Evolutionary conservation across 2,888 invertebrate genomes (phyloP).

Genomic region (Spilarctia lutea): DNA sequence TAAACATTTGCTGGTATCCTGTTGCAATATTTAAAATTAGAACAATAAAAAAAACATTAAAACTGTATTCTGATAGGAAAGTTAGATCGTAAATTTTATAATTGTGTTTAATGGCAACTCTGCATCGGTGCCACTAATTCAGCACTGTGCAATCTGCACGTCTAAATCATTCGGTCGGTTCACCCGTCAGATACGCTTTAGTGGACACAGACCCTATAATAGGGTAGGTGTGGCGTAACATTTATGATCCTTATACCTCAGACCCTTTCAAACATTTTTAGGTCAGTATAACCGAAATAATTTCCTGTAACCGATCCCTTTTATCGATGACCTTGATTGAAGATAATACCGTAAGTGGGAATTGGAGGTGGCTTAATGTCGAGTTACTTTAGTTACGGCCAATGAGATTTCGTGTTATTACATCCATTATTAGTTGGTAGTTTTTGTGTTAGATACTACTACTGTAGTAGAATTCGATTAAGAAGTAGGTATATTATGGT

Average conservation of each 20-base stretch:
- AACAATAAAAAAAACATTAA: not conserved
- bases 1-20: not conserved
- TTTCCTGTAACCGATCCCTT: conserved; percentile 28
- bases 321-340: conserved; percentile 43
- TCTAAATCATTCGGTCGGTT: not conserved
- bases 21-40: not conserved
- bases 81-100: no score
- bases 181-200: not conserved
- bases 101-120: not conserved
- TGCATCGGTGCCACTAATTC: not conserved
- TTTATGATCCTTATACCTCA: conserved; percentile 45
- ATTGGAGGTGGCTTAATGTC: conserved; percentile 26
- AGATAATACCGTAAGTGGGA: conserved; percentile 40
- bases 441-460: not conserved
- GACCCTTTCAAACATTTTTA: conserved; percentile 11
- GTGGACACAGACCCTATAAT: not conserved
- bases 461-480: not conserved
- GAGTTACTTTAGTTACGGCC: conserved; percentile 5
- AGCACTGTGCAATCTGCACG: not conserved
- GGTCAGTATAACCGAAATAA: conserved; percentile 31
- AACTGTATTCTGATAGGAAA: not conserved
- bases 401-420: not conserved
- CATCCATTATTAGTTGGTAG: not conserved
- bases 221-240: conserved; percentile 45
- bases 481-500: not conserved